Evolutionary conservation across 2,888 invertebrate species (phyloP).

Genomic region (Dasysyrphus tricinctus): DNA sequence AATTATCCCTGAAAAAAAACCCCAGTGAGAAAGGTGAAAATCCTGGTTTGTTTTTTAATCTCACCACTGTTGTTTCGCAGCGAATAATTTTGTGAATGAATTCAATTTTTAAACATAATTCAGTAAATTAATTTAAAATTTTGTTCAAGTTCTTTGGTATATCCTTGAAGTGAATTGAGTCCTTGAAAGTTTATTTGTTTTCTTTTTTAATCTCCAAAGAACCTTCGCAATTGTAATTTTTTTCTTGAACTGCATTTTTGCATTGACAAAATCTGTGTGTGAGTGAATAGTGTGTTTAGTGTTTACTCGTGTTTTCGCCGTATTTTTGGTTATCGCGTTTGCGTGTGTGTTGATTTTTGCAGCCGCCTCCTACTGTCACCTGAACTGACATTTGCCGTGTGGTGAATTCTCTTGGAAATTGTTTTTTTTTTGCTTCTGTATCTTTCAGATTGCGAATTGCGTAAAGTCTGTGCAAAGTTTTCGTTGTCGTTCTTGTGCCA

Average conservation of each 20-base stretch:
- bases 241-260: conserved; percentile 10
- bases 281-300: conserved; percentile 2
- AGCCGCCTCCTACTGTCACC: conserved; percentile 54
- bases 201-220: background rate
- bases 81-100: conserved; percentile 1
- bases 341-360: conserved; percentile 24
- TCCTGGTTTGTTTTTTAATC: background rate
- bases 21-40: conserved; percentile 30
- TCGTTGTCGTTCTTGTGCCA: conserved; percentile 39
- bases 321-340: background rate
- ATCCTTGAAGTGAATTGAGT: background rate
- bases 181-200: background rate
- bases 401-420: conserved; percentile 44
- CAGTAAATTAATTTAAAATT: background rate
- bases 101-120: background rate
- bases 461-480: conserved; percentile 67
- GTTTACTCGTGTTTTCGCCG: conserved; percentile 19
- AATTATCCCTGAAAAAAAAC: conserved; percentile 5
- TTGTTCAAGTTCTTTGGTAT: background rate
- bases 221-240: background rate
- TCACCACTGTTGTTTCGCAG: conserved; percentile 11
- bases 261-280: background rate
- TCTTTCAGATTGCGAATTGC: conserved; percentile 65
- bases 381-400: conserved; percentile 66
- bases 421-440: conserved; percentile 29